These are phyloP conservation scores for Tetragonula clypearis DNA, from an alignment of 1,140 invertebrate species.

Conservation along the genomic window DNA sequence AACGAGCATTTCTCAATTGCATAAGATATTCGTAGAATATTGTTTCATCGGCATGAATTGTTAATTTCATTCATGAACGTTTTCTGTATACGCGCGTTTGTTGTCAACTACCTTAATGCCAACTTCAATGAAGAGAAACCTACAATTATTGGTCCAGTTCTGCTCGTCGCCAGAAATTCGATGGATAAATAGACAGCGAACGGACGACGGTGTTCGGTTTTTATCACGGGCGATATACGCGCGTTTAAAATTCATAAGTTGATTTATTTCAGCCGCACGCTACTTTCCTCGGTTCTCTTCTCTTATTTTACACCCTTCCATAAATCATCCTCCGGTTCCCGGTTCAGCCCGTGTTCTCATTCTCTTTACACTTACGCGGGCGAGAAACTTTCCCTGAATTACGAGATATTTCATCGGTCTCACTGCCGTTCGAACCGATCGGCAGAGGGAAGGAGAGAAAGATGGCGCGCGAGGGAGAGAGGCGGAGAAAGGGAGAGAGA, in stretches of 20 bases:
- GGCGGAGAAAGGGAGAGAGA: background rate
- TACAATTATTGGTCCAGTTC: no score
- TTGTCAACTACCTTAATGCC: no score
- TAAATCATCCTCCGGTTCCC: constrained; percentile 55
- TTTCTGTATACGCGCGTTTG: no score
- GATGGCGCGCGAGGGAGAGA: background rate
- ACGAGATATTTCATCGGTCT: constrained; percentile 64
- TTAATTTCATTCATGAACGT: no score
- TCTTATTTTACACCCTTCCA: constrained; percentile 30
- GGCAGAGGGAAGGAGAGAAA: background rate
- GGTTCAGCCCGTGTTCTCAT: constrained; percentile 35
- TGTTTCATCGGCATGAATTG: no score
- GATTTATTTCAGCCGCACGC: constrained; percentile 45
- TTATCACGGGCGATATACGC: background rate
- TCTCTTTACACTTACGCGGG: constrained; percentile 59
- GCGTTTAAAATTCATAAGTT: constrained; percentile 47
- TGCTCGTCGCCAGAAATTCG: background rate
- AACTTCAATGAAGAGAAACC: no score
- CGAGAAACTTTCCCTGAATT: constrained; percentile 64
- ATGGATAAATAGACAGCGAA: background rate
- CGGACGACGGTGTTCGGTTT: background rate
- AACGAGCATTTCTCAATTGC: no score
- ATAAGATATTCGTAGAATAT: no score
- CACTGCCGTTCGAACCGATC: constrained; percentile 47
- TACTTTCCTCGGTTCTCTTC: constrained; percentile 2